Evolutionary conservation across 1,140 invertebrate species (phyloP), one percentile per base, ranked within the genome.

Genomic region (Temnothorax curvispinosus): DNA sequence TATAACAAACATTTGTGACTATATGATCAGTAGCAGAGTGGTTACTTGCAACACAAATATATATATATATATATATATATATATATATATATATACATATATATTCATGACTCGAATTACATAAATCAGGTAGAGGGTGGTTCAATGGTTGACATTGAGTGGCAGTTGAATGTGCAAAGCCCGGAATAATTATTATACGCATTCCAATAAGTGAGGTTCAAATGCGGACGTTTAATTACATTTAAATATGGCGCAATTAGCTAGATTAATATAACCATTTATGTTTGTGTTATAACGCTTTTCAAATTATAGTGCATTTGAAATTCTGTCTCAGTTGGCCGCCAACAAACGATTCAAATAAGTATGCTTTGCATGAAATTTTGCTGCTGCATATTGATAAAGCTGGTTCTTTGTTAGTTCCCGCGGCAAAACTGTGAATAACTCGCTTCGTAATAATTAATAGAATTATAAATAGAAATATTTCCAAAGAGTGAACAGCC

Each of bases 181-280:
- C 13, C 52, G 41, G 64, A 84, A 84, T 84, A 75, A 84, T 84
- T 74, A 84, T 84, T 56, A 60, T 74, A 50, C 52, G 69, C 50
- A 60, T 84, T 75, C 54, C 56, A 74, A 84, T 84, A 84, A 84
- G 44, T 84, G 54, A 75, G 80, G 54, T 84, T 60, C 69, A 60
- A 74, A 75, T 84, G 69, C n/a, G 62, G 69, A 41, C 32, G 41
- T 84, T 84, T 84, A 84, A 84, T 84, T n/a, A 74, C 54, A 84
- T 75, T 74, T 84, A 75, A 84, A 84, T 60, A 47, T 60, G 32
- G 27, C 35, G 80, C 13, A 75, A 84, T 84, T 74, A 84, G 69
- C 27, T 74, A 38, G 80, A 84, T 84, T 62, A 75, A 27, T 60
- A 74, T 35, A 74, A 60, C 6, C 54, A 47, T 58, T 84, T 60